A percentile compares a stretch with the other conserved stretches of the same genome.
phyloP scores from a whole-genome alignment of 2,888 invertebrate genomes.

The Drosophila peninsularis region DNA sequence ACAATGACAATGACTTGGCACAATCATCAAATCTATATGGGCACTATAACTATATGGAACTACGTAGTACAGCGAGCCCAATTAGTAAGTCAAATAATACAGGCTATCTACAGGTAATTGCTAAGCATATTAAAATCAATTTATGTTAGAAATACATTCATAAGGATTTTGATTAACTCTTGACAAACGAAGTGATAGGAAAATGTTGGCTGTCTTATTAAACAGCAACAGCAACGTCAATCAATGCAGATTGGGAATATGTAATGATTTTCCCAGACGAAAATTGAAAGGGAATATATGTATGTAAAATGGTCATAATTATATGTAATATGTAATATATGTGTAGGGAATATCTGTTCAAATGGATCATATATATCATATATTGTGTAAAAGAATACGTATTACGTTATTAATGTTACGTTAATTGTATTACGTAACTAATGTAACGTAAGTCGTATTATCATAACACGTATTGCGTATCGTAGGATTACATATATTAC shows the following conservation, averaged over 20 bases:
- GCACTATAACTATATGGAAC: background rate
- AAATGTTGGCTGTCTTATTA: background rate
- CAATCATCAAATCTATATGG: background rate
- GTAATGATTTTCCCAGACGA: background rate
- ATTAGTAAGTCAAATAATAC: background rate
- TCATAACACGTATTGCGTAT: too few species aligned
- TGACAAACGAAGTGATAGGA: background rate
- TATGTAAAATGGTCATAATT: too few species aligned
- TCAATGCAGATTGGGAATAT: background rate
- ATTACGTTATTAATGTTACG: too few species aligned
- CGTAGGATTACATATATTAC: too few species aligned
- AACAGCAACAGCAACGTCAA: background rate
- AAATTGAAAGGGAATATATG: too few species aligned
- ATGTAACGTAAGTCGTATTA: too few species aligned
- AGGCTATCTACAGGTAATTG: background rate
- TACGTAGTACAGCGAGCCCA: background rate
- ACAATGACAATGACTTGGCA: too few species aligned
- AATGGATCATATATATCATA: too few species aligned
- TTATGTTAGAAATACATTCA: background rate
- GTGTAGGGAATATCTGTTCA: too few species aligned
- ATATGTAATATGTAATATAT: too few species aligned
- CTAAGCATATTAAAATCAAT: background rate
- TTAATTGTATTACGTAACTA: too few species aligned
- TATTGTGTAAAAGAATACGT: too few species aligned
- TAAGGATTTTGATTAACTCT: background rate